phyloP scores from a whole-genome alignment of 2,797 vertebrate genomes.

The Neosalanx taihuensis region DNA sequence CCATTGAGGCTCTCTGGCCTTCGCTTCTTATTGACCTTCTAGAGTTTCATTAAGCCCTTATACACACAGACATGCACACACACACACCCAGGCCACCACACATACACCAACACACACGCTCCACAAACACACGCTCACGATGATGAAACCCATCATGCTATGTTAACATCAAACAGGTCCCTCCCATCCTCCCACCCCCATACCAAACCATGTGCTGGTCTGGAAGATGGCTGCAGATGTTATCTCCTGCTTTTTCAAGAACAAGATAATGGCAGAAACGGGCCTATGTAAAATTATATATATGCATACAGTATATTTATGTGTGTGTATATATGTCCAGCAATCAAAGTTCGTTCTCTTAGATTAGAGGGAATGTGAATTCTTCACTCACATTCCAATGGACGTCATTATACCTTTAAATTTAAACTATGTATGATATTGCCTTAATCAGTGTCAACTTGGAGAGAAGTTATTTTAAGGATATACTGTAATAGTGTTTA shows the following conservation, averaged over 20 bases:
- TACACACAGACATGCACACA: background rate
- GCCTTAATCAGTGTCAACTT: constrained; percentile 51
- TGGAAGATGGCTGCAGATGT: constrained; percentile 12
- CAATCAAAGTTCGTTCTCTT: constrained; percentile 6
- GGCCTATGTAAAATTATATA: too few relatives aligned
- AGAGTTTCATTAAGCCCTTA: constrained; percentile 16
- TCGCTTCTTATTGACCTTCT: constrained; percentile 1
- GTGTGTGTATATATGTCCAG: background rate
- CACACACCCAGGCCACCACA: background rate
- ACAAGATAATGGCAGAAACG: constrained; percentile 10
- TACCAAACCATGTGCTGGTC: constrained; percentile 24
- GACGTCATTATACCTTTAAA: constrained; percentile 36
- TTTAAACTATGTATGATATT: constrained; percentile 50
- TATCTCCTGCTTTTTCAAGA: constrained; percentile 10
- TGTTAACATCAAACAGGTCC: constrained; percentile 23
- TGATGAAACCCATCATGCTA: constrained; percentile 17
- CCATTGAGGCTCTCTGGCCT: background rate
- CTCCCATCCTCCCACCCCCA: background rate
- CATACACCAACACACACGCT: background rate
- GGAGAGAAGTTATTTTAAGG: constrained; percentile 7
- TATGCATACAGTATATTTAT: background rate
- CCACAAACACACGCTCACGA: background rate
- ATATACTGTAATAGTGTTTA: constrained; percentile 41
- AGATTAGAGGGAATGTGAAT: constrained; percentile 7
- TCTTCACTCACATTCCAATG: constrained; percentile 10